Evolutionary conservation across 2,797 vertebrate species (phyloP).

Genomic region (Arrhamphus sclerolepis): DNA sequence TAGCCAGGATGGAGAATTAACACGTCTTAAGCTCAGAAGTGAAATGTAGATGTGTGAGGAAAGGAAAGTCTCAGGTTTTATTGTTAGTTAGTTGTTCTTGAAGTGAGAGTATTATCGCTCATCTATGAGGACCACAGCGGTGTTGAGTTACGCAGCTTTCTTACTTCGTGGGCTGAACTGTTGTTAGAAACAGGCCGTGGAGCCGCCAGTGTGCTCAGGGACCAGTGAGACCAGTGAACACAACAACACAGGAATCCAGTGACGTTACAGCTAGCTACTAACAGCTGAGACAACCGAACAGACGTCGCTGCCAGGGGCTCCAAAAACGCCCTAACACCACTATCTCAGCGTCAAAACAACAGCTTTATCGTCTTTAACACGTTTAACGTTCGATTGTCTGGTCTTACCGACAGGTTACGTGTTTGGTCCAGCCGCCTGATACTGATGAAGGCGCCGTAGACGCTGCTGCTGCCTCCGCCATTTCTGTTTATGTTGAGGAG

Average conservation of each 20-base stretch:
- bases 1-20: too few species aligned
- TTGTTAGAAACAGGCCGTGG: too few species aligned
- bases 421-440: constrained; percentile 91
- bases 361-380: too few species aligned
- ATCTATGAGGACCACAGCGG: too few species aligned
- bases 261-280: constrained; percentile 39
- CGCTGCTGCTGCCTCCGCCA: constrained; percentile 96
- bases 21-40: too few species aligned
- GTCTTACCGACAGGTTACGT: constrained; percentile 93
- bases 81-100: too few species aligned
- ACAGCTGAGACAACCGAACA: constrained; percentile 50
- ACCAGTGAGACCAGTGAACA: constrained; percentile 17
- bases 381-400: fast-evolving
- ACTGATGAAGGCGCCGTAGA: constrained; percentile 76
- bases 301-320: constrained; percentile 41
- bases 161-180: too few species aligned
- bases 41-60: too few species aligned
- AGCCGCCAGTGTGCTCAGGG: too few species aligned
- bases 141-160: too few species aligned
- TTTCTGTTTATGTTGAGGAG: constrained; percentile 94
- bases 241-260: constrained; percentile 33
- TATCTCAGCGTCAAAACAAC: background rate
- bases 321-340: background rate
- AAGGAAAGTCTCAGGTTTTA: too few species aligned
- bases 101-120: too few species aligned